Conservation (phyloP, 2,797 vertebrate species). For the Intellagama lesueurii region DNA sequence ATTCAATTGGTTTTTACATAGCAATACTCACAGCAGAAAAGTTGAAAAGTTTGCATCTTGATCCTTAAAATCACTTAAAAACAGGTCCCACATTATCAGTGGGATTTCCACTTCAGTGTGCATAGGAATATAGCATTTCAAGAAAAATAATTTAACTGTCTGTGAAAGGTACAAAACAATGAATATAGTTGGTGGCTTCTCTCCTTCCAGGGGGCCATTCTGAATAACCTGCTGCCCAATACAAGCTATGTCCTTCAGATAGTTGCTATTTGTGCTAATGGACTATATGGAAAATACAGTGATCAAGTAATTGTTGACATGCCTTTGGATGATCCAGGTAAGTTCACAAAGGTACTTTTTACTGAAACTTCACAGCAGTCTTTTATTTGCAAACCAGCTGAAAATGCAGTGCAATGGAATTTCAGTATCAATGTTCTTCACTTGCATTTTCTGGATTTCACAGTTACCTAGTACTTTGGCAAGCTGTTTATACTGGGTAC, state of each 20-base stretch:
- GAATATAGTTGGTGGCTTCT: neutral
- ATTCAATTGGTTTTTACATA: neutral
- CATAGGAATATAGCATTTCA: neutral
- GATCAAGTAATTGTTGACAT: slow-evolving; percentile 88
- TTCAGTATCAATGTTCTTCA: slow-evolving; percentile 65
- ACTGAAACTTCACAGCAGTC: slow-evolving; percentile 38
- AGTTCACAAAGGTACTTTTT: slow-evolving; percentile 71
- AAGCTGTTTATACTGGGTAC: neutral
- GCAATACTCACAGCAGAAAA: neutral
- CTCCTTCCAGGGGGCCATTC: slow-evolving; percentile 90
- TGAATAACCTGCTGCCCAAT: slow-evolving; percentile 89
- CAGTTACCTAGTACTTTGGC: neutral
- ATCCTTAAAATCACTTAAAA: neutral
- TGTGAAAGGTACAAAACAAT: slow-evolving; percentile 1
- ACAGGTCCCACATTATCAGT: neutral
- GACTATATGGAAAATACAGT: slow-evolving; percentile 90
- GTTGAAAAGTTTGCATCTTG: neutral
- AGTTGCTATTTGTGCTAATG: slow-evolving; percentile 92
- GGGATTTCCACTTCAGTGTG: neutral
- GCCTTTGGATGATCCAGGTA: slow-evolving; percentile 89
- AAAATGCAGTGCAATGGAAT: slow-evolving; percentile 63
- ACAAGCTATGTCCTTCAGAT: slow-evolving; percentile 93
- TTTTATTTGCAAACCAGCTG: slow-evolving; percentile 77
- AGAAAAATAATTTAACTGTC: neutral
- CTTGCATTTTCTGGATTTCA: slow-evolving; percentile 34